Base-by-base conservation (phyloP, 2,888 invertebrate species). In the Amphipyra berbera region DNA sequence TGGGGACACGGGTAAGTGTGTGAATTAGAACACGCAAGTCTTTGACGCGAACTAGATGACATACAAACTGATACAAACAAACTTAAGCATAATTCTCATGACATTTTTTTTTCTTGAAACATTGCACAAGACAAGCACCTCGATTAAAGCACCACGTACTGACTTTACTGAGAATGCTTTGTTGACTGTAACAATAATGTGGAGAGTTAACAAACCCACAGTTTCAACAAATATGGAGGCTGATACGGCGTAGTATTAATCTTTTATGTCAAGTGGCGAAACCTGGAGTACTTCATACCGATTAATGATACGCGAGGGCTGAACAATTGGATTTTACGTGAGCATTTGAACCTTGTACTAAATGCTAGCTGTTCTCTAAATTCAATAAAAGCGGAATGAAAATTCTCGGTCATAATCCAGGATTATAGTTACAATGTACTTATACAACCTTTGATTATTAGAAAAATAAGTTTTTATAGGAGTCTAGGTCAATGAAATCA, bases 131-230 rank as follows among this genome's bases (percentile, higher is more conserved):
- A 73, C 76, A 82, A 81, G 64, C 71, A 71, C 63, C 77, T 79
- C 80, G 79, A 84, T 87, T 82, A 79, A 82, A 69, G 78, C 63
- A 64, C 71, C 68, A 72, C 74, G 79, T 73, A 76, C 79, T 71
- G 58, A 59, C 48, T 63, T 75, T 74, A 79, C 81, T 69, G 42
- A 68, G 73, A 74, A 76, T 61, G 75, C 76, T 62, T 52, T 86
- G 81, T 87, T 86, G 79, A 84, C 85, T 80, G 82, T 81, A 81
- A 84, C 83, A 85, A 88, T 86, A 86, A 83, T 68, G 76, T 77
- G 73, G 68, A 67, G 77, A 83, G 79, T 79, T 74, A 85, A 78
- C 78, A 82, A 80, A 79, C 83, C 77, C 72, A 76, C 82, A 79
- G 81, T 84, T 84, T 82, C 81, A 78, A 78, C 84, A 86, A 87